Percentiles rank a stretch among this genome's conserved stretches.
These are phyloP conservation scores for Perizoma flavofasciatum DNA, from an alignment of 2,888 invertebrate genomes.

Conservation along the genomic window DNA sequence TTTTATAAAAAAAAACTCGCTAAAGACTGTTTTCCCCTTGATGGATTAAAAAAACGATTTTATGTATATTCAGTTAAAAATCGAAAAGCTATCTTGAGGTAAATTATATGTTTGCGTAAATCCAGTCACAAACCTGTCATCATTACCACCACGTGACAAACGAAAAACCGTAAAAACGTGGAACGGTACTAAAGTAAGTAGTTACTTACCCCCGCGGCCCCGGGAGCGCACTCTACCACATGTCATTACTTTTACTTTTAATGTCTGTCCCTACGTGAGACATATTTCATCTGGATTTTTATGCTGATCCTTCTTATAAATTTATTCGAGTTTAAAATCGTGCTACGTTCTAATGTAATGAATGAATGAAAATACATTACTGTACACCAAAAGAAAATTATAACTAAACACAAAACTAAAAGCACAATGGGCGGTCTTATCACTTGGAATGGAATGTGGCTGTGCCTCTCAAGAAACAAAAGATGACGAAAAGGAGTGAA, in stretches of 20 bases:
- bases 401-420: no score
- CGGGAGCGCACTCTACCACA: constrained; percentile 14
- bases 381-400: no score
- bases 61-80: no score
- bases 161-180: constrained; percentile 16
- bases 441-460: no score
- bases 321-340: constrained; percentile 19
- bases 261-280: constrained; percentile 23
- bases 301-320: constrained; percentile 22
- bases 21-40: no score
- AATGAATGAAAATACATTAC: neutral
- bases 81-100: no score
- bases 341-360: constrained; percentile 4
- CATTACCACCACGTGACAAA: constrained; percentile 17
- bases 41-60: no score
- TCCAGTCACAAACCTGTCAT: constrained; percentile 10
- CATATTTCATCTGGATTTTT: constrained; percentile 20
- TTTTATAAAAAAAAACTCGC: no score
- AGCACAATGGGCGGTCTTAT: no score
- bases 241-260: constrained; percentile 38
- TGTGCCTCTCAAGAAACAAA: no score
- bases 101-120: neutral
- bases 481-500: no score
- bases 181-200: constrained; percentile 17
- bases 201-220: constrained; percentile 10